phyloP scores from a whole-genome alignment of 2,113 vertebrate species.

The Melanocharis versteri region DNA sequence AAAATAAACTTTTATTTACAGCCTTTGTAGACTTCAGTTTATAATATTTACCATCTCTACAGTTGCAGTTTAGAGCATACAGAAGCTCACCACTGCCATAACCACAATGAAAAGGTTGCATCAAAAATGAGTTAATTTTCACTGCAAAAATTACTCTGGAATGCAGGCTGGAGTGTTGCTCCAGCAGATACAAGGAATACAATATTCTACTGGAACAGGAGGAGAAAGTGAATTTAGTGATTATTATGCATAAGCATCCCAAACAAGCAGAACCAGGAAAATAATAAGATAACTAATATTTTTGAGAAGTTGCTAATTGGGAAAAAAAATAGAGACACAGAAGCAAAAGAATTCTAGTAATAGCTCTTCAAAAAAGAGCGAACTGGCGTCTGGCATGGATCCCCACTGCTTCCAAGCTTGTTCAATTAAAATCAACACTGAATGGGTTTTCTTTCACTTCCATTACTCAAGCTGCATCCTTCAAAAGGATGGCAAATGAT shows the following conservation, averaged over 20 bases:
- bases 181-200: background rate
- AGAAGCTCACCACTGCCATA: background rate
- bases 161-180: background rate
- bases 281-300: conserved; percentile 35
- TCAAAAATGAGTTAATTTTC: background rate
- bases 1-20: background rate
- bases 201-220: background rate
- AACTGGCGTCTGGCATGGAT: background rate
- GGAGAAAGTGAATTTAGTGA: background rate
- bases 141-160: background rate
- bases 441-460: conserved; percentile 52
- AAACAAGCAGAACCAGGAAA: background rate
- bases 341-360: conserved; percentile 1
- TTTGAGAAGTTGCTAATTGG: conserved; percentile 16
- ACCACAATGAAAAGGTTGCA: background rate
- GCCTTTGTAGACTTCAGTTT: background rate
- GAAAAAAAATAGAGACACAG: background rate
- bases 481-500: conserved; percentile 56
- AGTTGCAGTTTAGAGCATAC: background rate
- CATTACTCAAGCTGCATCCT: conserved; percentile 51
- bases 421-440: conserved; percentile 51
- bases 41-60: background rate
- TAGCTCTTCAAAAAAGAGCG: background rate
- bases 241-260: background rate
- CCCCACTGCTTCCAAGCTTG: background rate